Percentiles rank a stretch among this genome's conserved stretches.
Conservation (phyloP, 2,797 vertebrate species). For the Taeniopygia guttata region DNA sequence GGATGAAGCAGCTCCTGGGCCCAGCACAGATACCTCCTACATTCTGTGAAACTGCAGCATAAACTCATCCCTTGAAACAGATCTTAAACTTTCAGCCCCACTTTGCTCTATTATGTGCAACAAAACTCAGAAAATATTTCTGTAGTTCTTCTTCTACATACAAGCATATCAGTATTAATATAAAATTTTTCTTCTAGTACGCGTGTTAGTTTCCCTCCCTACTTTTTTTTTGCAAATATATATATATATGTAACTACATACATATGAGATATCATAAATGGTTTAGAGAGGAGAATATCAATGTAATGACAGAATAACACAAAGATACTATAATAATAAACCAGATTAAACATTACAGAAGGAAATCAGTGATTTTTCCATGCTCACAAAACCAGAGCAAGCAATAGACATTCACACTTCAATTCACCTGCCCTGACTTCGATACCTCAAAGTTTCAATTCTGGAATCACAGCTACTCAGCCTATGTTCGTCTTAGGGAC, state of each 20-base stretch:
- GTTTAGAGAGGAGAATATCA: neutral
- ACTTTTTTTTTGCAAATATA: neutral
- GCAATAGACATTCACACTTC: neutral
- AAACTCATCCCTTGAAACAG: neutral
- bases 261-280: neutral
- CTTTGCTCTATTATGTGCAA: neutral
- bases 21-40: fast-evolving
- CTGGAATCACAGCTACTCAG: neutral
- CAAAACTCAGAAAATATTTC: neutral
- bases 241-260: neutral
- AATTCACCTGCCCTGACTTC: neutral
- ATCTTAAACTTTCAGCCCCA: neutral
- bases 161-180: neutral
- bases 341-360: neutral
- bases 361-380: neutral
- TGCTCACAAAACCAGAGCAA: neutral
- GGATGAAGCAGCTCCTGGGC: fast-evolving
- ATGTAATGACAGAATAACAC: neutral
- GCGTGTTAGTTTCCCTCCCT: fast-evolving
- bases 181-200: neutral
- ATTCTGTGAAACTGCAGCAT: neutral
- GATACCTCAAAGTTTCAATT: neutral
- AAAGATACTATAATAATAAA: neutral
- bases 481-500: neutral
- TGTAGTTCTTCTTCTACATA: neutral